Conservation (phyloP, 2,113 vertebrate species). For the Oenanthe oenanthe region DNA sequence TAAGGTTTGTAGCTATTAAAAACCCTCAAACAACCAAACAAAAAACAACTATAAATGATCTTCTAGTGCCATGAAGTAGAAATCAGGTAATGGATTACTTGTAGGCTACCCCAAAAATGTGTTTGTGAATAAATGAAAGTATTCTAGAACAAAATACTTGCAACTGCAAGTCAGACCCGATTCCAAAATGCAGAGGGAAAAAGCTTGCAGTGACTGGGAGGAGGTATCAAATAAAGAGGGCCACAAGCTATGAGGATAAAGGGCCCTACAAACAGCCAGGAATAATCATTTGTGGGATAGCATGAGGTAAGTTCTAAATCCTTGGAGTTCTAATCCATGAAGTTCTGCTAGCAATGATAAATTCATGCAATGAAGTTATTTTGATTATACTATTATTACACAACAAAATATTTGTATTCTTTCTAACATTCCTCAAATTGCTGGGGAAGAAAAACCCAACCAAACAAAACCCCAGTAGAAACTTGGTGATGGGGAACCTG, state of each 20-base stretch:
- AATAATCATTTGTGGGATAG: background rate
- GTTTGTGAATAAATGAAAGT: background rate
- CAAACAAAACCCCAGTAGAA: background rate
- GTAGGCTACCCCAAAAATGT: background rate
- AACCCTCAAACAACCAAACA: background rate
- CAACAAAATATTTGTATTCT: background rate
- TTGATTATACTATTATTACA: background rate
- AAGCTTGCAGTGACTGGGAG: background rate
- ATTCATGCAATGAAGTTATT: background rate
- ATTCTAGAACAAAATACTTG: constrained; percentile 13
- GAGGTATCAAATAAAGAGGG: background rate
- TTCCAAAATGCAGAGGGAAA: background rate
- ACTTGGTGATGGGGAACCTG: background rate
- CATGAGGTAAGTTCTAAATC: background rate
- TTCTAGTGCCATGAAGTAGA: background rate
- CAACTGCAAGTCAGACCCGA: background rate
- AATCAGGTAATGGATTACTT: background rate
- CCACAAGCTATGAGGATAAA: background rate
- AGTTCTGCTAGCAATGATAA: background rate
- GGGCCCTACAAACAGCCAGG: background rate
- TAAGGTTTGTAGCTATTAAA: constrained; percentile 15
- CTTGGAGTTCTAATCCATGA: background rate
- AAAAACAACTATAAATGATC: background rate
- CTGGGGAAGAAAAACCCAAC: background rate
- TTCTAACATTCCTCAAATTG: background rate